These are phyloP conservation scores for Vespertilio murinus DNA, from an alignment of 2,797 vertebrate species.

Conservation along the genomic window DNA sequence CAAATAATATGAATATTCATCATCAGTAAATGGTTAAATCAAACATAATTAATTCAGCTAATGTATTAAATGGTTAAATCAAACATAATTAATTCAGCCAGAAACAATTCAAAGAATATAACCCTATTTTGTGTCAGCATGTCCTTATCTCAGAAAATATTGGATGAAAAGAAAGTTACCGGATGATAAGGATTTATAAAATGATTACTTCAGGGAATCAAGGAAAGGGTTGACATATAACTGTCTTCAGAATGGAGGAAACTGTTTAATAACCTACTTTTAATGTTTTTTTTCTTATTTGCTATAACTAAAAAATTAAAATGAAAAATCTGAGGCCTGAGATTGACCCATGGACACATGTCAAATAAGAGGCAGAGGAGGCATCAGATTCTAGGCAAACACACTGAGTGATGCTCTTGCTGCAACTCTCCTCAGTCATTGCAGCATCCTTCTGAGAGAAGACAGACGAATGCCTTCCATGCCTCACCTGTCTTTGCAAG, in stretches of 20 bases:
- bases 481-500: background rate
- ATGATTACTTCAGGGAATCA: background rate
- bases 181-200: background rate
- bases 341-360: background rate
- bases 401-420: background rate
- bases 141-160: background rate
- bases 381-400: background rate
- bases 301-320: background rate
- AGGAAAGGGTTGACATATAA: background rate
- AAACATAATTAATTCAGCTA: background rate
- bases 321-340: background rate
- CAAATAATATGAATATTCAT: background rate
- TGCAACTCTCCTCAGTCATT: background rate
- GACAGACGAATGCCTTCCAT: background rate
- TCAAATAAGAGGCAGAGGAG: background rate
- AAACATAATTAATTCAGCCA: background rate
- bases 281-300: background rate
- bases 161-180: background rate
- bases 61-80: conserved; percentile 13
- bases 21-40: conserved; percentile 21
- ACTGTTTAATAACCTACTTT: background rate
- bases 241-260: background rate
- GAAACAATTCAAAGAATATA: background rate
- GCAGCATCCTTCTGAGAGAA: background rate
- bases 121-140: background rate